These are phyloP conservation scores for Tinamus major DNA, from an alignment of 2,797 vertebrate species.

Conservation along the genomic window DNA sequence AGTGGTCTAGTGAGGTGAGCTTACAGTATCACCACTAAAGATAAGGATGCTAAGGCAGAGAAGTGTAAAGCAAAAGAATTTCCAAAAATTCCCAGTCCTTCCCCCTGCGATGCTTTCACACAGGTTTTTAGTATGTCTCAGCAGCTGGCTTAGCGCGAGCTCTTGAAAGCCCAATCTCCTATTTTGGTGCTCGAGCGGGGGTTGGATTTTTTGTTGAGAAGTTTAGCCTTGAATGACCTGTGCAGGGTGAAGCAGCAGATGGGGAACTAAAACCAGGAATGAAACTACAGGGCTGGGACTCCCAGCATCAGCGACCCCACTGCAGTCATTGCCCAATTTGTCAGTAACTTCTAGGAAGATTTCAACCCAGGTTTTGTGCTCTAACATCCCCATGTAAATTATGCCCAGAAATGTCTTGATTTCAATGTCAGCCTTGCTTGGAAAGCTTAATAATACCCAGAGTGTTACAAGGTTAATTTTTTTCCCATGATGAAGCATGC, in stretches of 20 bases:
- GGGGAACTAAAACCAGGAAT: background rate
- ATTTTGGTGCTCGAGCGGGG: background rate
- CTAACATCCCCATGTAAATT: background rate
- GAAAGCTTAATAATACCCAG: slow-evolving; percentile 40
- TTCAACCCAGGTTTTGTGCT: background rate
- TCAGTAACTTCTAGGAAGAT: background rate
- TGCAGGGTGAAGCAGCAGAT: background rate
- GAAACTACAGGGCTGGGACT: background rate
- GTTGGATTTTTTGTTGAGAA: background rate
- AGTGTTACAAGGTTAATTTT: slow-evolving; percentile 65
- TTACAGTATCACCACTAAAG: background rate
- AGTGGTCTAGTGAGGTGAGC: background rate
- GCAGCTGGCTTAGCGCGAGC: background rate
- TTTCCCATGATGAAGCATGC: slow-evolving; percentile 39
- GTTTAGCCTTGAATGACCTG: background rate
- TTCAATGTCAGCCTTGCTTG: slow-evolving; percentile 54
- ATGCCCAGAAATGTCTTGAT: slow-evolving; percentile 28
- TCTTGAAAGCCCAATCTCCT: background rate
- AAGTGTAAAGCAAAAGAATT: background rate
- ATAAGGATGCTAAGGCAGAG: background rate
- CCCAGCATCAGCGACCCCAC: background rate
- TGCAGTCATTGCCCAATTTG: background rate
- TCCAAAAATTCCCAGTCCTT: background rate
- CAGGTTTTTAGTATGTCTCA: background rate
- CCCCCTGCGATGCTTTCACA: background rate